Percentiles rank a stretch among this genome's conserved stretches.
Evolutionary conservation across 2,113 vertebrate genomes (phyloP).

Genomic region (Procapra przewalskii): DNA sequence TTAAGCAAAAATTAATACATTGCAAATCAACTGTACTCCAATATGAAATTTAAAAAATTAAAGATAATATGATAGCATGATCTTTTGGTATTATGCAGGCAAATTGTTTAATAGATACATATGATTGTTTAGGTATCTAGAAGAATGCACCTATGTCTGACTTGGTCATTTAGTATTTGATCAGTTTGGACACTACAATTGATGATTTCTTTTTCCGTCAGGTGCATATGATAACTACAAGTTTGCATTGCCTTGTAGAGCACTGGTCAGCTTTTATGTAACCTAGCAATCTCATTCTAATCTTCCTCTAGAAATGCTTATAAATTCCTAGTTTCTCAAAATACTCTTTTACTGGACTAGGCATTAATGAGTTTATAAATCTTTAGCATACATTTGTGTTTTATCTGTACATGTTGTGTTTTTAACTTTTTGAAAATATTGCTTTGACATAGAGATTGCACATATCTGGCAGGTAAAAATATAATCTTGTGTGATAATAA

Average conservation of each 20-base stretch:
- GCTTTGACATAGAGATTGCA: neutral
- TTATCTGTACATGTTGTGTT: neutral
- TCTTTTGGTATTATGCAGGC: neutral
- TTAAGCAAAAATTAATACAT: neutral
- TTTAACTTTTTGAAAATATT: neutral
- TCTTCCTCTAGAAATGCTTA: neutral
- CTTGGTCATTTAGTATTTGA: neutral
- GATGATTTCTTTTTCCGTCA: neutral
- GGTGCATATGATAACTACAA: neutral
- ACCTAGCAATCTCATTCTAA: neutral
- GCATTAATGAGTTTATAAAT: neutral
- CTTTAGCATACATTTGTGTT: neutral
- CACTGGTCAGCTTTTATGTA: neutral
- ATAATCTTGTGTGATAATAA: neutral
- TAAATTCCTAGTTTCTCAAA: neutral
- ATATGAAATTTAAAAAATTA: neutral
- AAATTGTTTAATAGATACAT: neutral
- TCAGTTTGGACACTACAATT: neutral
- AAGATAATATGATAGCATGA: neutral
- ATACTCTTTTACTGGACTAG: neutral
- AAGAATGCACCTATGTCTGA: neutral
- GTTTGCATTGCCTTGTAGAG: neutral
- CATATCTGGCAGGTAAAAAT: neutral
- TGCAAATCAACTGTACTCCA: neutral
- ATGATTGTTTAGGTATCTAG: neutral